Conservation (phyloP, 2,113 vertebrate species). For the Callaeas wilsoni region DNA sequence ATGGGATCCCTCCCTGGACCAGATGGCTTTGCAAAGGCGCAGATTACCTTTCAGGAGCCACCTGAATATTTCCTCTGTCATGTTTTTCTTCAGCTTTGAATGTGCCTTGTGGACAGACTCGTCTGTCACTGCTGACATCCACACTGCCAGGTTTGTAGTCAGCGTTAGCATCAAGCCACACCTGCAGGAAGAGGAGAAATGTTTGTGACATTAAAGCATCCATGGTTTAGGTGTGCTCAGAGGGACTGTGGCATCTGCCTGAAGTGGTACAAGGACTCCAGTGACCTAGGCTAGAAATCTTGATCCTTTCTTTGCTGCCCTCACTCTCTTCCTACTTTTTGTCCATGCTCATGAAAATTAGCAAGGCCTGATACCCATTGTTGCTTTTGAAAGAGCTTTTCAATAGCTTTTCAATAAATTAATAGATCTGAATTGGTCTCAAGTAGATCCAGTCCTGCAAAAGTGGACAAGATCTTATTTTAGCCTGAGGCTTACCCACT, state of each 20-base stretch:
- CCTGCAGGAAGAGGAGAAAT: slow-evolving; percentile 58
- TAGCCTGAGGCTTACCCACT: not conserved
- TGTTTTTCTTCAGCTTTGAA: slow-evolving; percentile 41
- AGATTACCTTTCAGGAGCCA: slow-evolving; percentile 44
- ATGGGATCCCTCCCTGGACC: not conserved
- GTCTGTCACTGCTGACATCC: slow-evolving; percentile 90
- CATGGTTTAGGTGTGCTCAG: not conserved
- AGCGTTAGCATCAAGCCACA: slow-evolving; percentile 92
- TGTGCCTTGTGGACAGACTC: slow-evolving; percentile 88
- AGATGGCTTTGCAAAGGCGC: not conserved
- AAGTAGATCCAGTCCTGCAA: not conserved
- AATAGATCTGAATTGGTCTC: not conserved
- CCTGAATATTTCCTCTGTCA: slow-evolving; percentile 27
- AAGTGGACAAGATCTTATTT: not conserved
- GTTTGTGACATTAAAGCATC: not conserved
- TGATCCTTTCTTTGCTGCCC: not conserved
- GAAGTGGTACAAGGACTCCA: not conserved
- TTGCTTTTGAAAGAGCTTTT: not conserved
- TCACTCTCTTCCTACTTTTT: not conserved
- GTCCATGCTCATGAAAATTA: not conserved
- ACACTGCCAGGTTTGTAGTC: slow-evolving; percentile 87
- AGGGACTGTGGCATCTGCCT: not conserved
- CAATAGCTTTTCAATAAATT: not conserved
- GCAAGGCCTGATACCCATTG: not conserved
- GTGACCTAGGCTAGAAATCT: not conserved